phyloP scores from a whole-genome alignment of 2,113 vertebrate species.

The Alethe diademata region DNA sequence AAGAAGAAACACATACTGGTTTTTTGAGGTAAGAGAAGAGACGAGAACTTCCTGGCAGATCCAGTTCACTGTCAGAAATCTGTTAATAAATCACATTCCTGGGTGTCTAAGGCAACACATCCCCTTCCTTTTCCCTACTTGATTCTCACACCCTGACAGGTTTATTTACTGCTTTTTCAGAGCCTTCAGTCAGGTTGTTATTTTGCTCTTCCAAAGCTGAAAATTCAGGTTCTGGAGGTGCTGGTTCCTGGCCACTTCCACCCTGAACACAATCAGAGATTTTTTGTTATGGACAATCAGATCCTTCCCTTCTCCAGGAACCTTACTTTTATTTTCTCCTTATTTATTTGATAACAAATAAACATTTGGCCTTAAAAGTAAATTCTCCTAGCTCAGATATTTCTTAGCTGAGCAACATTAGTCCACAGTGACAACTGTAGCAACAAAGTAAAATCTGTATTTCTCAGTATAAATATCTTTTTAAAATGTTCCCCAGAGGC shows the following conservation, averaged over 20 bases:
- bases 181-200: neutral
- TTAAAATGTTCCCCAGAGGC: neutral
- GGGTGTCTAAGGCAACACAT: neutral
- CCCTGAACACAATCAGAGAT: neutral
- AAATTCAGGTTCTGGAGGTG: neutral
- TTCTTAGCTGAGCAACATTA: neutral
- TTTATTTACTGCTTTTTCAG: neutral
- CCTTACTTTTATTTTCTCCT: neutral
- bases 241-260: neutral
- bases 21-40: neutral
- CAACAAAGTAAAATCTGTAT: neutral
- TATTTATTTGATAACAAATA: neutral
- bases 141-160: neutral
- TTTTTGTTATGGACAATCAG: neutral
- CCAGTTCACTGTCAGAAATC: neutral
- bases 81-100: neutral
- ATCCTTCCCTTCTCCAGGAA: neutral
- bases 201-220: neutral
- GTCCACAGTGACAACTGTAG: neutral
- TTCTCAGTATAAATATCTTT: neutral
- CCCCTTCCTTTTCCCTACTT: neutral
- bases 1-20: neutral
- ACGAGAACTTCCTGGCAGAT: neutral
- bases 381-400: neutral
- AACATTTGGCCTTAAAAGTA: neutral